Evolutionary conservation across 2,797 vertebrate species (phyloP).

Genomic region (Nyctalus aviator): DNA sequence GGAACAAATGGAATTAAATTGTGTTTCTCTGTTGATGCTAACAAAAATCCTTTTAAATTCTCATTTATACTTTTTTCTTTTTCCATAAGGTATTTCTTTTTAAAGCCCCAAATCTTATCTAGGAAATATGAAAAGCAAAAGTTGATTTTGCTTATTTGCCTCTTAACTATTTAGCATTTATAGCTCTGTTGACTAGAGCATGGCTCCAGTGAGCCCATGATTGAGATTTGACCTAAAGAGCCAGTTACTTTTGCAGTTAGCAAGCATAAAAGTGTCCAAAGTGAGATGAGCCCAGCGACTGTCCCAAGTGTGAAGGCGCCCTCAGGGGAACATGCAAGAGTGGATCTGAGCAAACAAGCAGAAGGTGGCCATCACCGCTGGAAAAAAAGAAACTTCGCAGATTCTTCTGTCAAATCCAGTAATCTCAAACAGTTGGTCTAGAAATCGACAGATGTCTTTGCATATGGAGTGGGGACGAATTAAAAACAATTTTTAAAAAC

Average conservation of each 20-base stretch:
- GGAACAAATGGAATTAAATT: neutral
- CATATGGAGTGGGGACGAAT: constrained; percentile 29
- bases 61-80: constrained; percentile 11
- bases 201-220: neutral
- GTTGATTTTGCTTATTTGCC: constrained; percentile 14
- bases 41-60: neutral
- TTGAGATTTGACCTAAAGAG: neutral
- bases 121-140: constrained; percentile 24
- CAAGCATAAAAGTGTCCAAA: neutral
- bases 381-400: neutral
- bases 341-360: neutral
- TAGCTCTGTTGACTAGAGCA: constrained; percentile 36
- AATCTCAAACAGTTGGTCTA: neutral
- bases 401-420: constrained; percentile 8
- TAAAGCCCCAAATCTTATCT: neutral
- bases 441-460: neutral
- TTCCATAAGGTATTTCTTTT: constrained; percentile 7
- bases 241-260: constrained; percentile 31
- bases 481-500: constrained; percentile 48
- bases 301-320: neutral
- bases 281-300: neutral
- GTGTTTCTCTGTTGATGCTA: constrained; percentile 2
- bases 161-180: neutral
- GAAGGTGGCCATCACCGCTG: neutral
- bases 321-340: neutral